A percentile compares a stretch with the other conserved stretches of the same genome.
Conservation (phyloP, 2,113 vertebrate genomes). For the Thermophis baileyi region DNA sequence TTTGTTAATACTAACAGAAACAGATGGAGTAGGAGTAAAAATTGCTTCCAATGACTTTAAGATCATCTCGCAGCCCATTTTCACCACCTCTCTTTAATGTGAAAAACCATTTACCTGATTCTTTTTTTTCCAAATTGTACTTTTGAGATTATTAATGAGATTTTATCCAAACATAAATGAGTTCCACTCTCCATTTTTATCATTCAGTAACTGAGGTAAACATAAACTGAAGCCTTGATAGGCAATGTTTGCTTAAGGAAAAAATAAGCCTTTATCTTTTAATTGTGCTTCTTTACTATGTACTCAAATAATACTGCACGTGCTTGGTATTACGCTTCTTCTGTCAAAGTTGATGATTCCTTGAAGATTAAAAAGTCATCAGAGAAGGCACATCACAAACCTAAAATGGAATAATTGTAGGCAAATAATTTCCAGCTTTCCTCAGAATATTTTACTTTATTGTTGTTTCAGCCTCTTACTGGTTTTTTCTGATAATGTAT, state of each 20-base stretch:
- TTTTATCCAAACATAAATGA: not conserved
- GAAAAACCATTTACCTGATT: not conserved
- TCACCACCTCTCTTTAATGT: not conserved
- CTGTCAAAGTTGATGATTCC: constrained; percentile 38
- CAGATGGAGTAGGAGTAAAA: not conserved
- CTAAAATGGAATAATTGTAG: constrained; percentile 48
- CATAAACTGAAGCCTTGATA: constrained; percentile 17
- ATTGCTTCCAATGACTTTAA: not conserved
- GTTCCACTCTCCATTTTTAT: constrained; percentile 15
- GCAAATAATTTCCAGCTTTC: constrained; percentile 50
- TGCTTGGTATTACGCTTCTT: constrained; percentile 6
- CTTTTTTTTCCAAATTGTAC: constrained; percentile 23
- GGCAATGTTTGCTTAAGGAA: not conserved
- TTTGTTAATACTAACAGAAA: not conserved
- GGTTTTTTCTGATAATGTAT: constrained; percentile 42
- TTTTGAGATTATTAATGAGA: constrained; percentile 15
- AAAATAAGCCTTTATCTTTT: constrained; percentile 17
- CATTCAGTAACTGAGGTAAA: constrained; percentile 13
- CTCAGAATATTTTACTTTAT: constrained; percentile 41
- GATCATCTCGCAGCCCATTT: not conserved
- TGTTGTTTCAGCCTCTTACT: constrained; percentile 37
- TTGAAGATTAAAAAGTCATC: constrained; percentile 40
- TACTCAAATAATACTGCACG: constrained; percentile 34
- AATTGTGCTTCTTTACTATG: constrained; percentile 5
- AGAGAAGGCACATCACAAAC: constrained; percentile 43